These are phyloP conservation scores for Palythoa heliodiscus DNA, from an alignment of 92 coral and sea anemone species.

Conservation along the genomic window DNA sequence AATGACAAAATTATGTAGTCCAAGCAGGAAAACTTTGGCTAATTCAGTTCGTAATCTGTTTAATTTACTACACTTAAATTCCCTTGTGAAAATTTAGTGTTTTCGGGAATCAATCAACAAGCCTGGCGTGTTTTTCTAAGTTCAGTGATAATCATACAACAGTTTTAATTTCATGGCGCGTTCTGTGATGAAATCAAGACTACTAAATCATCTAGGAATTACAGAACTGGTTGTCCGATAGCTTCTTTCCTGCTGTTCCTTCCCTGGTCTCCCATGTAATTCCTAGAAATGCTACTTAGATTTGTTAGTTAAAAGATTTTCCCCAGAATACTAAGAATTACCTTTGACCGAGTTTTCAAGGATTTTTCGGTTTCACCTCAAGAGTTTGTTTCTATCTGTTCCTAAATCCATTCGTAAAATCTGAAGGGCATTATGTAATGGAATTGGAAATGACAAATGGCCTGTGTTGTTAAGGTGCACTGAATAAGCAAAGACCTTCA, in stretches of 20 bases:
- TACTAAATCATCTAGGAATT: too few relatives aligned
- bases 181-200: too few relatives aligned
- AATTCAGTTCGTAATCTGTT: neutral
- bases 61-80: neutral
- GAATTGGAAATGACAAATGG: neutral
- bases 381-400: neutral
- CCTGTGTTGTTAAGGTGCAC: neutral
- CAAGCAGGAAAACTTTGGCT: conserved; percentile 5
- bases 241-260: neutral
- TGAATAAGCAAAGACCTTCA: neutral
- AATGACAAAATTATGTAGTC: neutral
- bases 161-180: too few relatives aligned
- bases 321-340: neutral
- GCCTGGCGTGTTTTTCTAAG: neutral
- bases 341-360: too few relatives aligned
- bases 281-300: too few relatives aligned
- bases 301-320: neutral
- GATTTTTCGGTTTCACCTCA: neutral
- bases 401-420: neutral
- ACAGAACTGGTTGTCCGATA: neutral
- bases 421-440: neutral
- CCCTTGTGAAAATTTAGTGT: neutral
- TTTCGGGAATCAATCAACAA: neutral
- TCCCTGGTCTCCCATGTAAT: neutral
- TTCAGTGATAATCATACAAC: neutral